Conservation (phyloP, 2,888 invertebrate species). For the Spilarctia lutea region DNA sequence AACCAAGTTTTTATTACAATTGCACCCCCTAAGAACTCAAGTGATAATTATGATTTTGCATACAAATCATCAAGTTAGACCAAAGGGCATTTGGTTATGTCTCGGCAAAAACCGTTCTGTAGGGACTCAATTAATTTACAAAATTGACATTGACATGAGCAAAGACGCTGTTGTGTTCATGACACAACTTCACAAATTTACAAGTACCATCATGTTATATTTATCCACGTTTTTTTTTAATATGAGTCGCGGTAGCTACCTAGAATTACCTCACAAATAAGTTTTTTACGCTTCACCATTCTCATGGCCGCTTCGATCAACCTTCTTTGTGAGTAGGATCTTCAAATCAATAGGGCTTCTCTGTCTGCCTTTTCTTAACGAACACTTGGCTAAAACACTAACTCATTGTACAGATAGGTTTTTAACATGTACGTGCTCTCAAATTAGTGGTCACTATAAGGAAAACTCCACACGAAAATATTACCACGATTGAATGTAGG, state of each 20-base stretch:
- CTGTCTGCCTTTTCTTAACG: background rate
- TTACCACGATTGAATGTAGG: conserved; percentile 27
- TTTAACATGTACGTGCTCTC: conserved; percentile 24
- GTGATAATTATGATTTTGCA: too few species aligned
- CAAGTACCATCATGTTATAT: background rate
- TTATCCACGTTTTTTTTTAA: background rate
- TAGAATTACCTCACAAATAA: background rate
- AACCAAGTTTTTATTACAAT: too few species aligned
- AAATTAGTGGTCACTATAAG: conserved; percentile 30
- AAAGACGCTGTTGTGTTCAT: background rate
- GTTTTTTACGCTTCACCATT: background rate
- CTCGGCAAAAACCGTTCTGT: too few species aligned
- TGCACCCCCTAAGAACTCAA: too few species aligned
- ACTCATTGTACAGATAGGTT: background rate
- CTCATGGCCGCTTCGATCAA: background rate
- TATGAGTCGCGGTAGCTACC: background rate
- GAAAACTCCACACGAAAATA: conserved; percentile 32
- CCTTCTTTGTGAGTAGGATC: background rate
- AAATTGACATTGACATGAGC: too few species aligned
- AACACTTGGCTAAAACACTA: too few species aligned
- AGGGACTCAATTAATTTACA: too few species aligned
- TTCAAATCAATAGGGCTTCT: background rate
- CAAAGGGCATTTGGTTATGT: too few species aligned
- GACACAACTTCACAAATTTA: background rate
- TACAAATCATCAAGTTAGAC: too few species aligned